Evolutionary conservation across 1,140 invertebrate species (phyloP), one percentile per base, ranked within the genome.

Genomic region (Neodiprion lecontei): DNA sequence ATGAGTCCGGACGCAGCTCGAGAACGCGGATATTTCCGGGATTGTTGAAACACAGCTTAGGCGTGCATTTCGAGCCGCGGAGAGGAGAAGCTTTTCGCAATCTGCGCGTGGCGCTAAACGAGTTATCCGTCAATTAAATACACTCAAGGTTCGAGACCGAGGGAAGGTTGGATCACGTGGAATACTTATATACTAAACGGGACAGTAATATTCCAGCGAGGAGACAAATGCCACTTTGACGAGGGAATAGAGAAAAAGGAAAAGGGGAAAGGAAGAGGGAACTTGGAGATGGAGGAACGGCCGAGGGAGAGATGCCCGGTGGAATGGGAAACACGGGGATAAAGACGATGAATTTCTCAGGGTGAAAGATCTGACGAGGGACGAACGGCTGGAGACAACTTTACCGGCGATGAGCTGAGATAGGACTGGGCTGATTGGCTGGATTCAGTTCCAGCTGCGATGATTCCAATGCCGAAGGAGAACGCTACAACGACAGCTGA

Each of bases 181-280:
- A 61, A 61, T 14, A 61, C n/a, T 61, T 12, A 61, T 61, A 12
- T 17, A 14, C 8, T 61, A 7, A 61, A 61, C 3, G 11, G 53
- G 53, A 61, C 11, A 61, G n/a, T 61, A 8, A 17, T 17, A 61
- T 12, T 14, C 3, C 53, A 14, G 53, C 11, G 9, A 61, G 53
- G 53, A 61, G 53, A 61, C 53, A 61, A 61, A 61, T 61, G 53
- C 53, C 53, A 61, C 53, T 61, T 61, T 17, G 11, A 61, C 53
- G 53, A 61, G 8, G 53, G 53, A 17, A 61, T 61, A 5, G 7
- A 7, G 53, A 61, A 12, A 61, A 61, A 9, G n/a, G 28, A 40
- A 40, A 40, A 40, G 28, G 28, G 5, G 5, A 5, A 40, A 40
- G 28, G 28, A 40, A 21, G 17, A 21, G 50, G n/a, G 50, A 61